Evolutionary conservation across 2,888 invertebrate species (phyloP), one percentile per base, ranked within the genome.

Genomic region (Deilephila elpenor): DNA sequence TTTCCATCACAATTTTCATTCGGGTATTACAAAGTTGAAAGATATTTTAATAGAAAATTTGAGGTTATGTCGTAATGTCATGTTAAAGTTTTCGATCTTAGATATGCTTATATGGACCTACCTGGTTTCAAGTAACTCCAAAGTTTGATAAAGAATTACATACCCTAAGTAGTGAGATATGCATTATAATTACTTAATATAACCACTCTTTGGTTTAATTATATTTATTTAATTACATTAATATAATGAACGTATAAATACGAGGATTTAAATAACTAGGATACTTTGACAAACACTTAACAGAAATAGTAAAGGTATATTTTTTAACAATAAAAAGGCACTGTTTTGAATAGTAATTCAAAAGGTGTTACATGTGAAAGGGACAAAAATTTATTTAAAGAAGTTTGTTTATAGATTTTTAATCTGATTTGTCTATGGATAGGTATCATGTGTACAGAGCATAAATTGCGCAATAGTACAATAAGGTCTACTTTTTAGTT

Each of bases 321-420:
- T 82, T 79, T 83, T 85, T 89, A 87, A 88, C 80, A 87, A 89
- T 91, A 84, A 91, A 89, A 91, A 91, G 91, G 91, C 91, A 91
- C 91, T 91, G 86, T 84, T 85, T 88, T 84, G 84, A 89, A 85
- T 86, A 82, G 82, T 87, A 86, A 88, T 89, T 74, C 83, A 88
- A 86, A 83, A 81, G 77, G 84, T 74, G 75, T 80, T 80, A 76
- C 25, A 71, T 59, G 20, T 51, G 11, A 34, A 70, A 56, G 8
- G 53, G 56, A 34, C 7, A 17, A 53, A 8, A 71, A 20, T 3
- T n/a, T 53, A 34, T 37, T 1, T n/a, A 0, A 2, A 64, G 25
- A 44, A 61, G 53, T 53, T 56, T n/a, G 56, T 56, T 5, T 56
- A 7, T 56, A n/a, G 56, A 6, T 56, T 19, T 56, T 56, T 56